Evolutionary conservation across 2,888 invertebrate genomes (phyloP), one percentile per base, ranked within the genome.

Genomic region (Mallateleia sp.): DNA sequence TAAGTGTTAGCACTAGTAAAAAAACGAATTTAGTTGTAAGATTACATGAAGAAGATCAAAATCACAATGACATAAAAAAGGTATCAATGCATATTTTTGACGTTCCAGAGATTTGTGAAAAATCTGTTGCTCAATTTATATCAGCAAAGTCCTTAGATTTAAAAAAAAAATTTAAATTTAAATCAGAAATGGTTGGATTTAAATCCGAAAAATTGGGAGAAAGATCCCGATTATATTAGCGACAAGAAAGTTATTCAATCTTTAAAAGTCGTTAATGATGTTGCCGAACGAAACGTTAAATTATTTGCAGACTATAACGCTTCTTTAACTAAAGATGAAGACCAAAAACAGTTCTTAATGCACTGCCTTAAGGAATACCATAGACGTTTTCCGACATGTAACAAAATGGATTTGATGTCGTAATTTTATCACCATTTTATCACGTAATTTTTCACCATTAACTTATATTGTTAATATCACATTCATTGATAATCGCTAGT

Each of bases 301-400:
- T 25, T 77, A 28, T 66, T 77, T 66, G 56, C 66, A 66, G 64
- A 77, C 32, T 77, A 66, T 22, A 66, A 38, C 56, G 66, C 45
- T 25, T 54, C 66, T 45, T 56, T 77, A 20, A 77, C 77, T 3
- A 77, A 75, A 75, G 25, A 75, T 52, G 62, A 75, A 75, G 54
- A 28, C 1, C 64, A 75, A 75, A 64, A 64, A 15, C 66, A 77
- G n/a, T 77, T 54, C n/a, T 66, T 77, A n/a, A 32, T 32, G 32
- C 32, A 32, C 8, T 32, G 32, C 8, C n/a, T n/a, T n/a, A n/a
- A n/a, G n/a, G n/a, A n/a, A n/a, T n/a, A n/a, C n/a, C n/a, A n/a
- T n/a, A n/a, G n/a, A n/a, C n/a, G n/a, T n/a, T n/a, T n/a, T n/a
- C n/a, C n/a, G n/a, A n/a, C n/a, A n/a, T n/a, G n/a, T n/a, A n/a